phyloP scores from a whole-genome alignment of 2,888 invertebrate genomes.

The Cyclophora albipunctata region DNA sequence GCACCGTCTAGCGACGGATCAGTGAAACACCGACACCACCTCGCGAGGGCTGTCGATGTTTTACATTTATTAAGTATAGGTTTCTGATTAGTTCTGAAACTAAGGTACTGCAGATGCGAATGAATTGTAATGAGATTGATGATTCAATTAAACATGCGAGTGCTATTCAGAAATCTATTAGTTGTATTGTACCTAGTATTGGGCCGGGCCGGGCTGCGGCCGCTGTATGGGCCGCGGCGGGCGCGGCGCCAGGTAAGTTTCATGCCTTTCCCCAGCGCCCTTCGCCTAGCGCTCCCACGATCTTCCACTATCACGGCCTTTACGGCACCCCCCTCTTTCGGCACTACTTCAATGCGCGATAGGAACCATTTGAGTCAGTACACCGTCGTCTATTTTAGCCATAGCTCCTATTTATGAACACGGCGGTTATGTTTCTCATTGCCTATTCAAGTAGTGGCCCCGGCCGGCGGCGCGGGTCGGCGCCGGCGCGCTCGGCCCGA shows the following conservation, averaged over 20 bases:
- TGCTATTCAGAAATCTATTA: slow-evolving; percentile 36
- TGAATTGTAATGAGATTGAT: neutral
- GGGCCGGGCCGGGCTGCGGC: slow-evolving; percentile 7
- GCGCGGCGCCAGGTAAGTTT: slow-evolving; percentile 11
- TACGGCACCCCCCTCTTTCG: slow-evolving; percentile 49
- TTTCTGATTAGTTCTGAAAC: slow-evolving; percentile 34
- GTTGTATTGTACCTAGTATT: slow-evolving; percentile 16
- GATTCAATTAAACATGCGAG: slow-evolving; percentile 18
- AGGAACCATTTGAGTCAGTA: slow-evolving; percentile 22
- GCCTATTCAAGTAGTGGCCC: slow-evolving; percentile 43
- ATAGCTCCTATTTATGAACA: slow-evolving; percentile 8
- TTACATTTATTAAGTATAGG: slow-evolving; percentile 21
- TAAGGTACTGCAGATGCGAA: slow-evolving; percentile 17
- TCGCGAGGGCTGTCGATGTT: slow-evolving; percentile 15
- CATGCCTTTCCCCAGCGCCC: slow-evolving; percentile 53
- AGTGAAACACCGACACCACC: slow-evolving; percentile 7
- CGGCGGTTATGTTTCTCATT: slow-evolving; percentile 23
- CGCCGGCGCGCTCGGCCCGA: slow-evolving; percentile 9
- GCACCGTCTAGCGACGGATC: slow-evolving; percentile 11
- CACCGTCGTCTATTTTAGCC: slow-evolving; percentile 25
- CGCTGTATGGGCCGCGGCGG: slow-evolving; percentile 1
- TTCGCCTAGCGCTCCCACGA: slow-evolving; percentile 62
- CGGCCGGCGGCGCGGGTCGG: slow-evolving; percentile 24
- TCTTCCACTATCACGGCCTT: slow-evolving; percentile 63
- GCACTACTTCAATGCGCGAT: slow-evolving; percentile 45